Evolutionary conservation across 2,113 vertebrate species (phyloP).

Genomic region (Cephalopholis sonnerati): DNA sequence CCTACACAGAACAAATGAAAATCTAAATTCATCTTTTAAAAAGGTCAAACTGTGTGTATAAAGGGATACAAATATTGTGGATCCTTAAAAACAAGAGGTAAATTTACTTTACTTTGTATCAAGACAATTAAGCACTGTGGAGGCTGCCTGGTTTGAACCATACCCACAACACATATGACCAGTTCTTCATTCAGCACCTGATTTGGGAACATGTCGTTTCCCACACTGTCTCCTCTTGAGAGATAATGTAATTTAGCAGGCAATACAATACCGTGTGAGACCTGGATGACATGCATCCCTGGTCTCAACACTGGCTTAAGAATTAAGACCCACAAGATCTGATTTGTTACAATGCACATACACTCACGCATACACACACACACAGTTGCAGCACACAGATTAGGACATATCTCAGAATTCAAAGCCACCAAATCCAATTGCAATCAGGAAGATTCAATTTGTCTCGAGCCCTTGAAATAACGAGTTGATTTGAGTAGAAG

Average conservation of each 20-base stretch:
- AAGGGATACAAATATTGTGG: background rate
- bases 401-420: conserved; percentile 86
- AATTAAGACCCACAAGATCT: conserved; percentile 60
- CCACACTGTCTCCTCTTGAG: conserved; percentile 71
- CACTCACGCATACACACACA: conserved; percentile 22
- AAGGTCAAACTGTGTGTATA: background rate
- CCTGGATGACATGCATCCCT: conserved; percentile 47
- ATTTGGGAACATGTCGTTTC: conserved; percentile 67
- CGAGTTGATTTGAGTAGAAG: conserved; percentile 73
- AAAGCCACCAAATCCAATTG: conserved; percentile 88
- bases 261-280: conserved; percentile 68
- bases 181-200: conserved; percentile 36
- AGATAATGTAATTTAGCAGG: conserved; percentile 78
- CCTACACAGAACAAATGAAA: conserved; percentile 30
- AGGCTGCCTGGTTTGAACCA: conserved; percentile 34
- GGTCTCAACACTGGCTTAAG: conserved; percentile 35
- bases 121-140: background rate
- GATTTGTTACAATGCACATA: conserved; percentile 8
- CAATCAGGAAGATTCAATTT: conserved; percentile 87
- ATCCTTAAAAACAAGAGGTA: background rate
- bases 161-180: conserved; percentile 38
- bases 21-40: conserved; percentile 3
- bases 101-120: background rate
- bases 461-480: conserved; percentile 75
- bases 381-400: conserved; percentile 75